Evolutionary conservation across 1,140 invertebrate species (phyloP), one percentile per base, ranked within the genome.

Genomic region (Anastrepha ludens): DNA sequence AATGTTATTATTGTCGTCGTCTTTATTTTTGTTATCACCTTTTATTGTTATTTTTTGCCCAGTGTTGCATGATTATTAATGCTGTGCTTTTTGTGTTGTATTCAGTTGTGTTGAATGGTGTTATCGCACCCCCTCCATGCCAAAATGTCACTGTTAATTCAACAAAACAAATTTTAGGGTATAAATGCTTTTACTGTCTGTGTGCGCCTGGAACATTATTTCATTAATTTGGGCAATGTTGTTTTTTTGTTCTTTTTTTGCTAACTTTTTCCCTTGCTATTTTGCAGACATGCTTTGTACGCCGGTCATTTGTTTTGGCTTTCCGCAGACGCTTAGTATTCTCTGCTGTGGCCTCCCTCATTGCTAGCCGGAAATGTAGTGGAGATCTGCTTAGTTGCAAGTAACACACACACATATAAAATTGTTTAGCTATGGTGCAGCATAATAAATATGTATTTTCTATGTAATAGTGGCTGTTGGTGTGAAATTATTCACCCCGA

Each of bases 171-270:
- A 55, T 81, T 55, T 8, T 9, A 58, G 7, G 1, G 47, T 47
- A 20, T 81, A n/a, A 17, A 9, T 81, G 44, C 44, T 7, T 17
- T 5, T 81, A 7, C 17, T 0, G 47, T n/a, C 47, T 81, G 74
- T 81, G 74, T n/a, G 74, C 74, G 50, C 74, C 74, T 81, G 50
- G 9, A 7, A 81, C 15, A 55, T 81, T 81, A 81, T 81, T 81
- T 81, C 74, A 58, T 81, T 81, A 81, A 81, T 81, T 55, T 81
- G 50, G 47, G 20, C n/a, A 78, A 50, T 50, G 2, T 50, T 13
- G 2, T 81, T 1, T 55, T 81, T 81, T 81, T 20, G 17, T 50
- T 50, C 7, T 29, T 41, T 47, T 11, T 6, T 55, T 55, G 11
- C 29, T 29, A 29, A 29, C 29, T 29, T 29, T 29, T 29, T 29